Conservation (phyloP, 2,797 vertebrate species). For the Typhlichthys subterraneus region DNA sequence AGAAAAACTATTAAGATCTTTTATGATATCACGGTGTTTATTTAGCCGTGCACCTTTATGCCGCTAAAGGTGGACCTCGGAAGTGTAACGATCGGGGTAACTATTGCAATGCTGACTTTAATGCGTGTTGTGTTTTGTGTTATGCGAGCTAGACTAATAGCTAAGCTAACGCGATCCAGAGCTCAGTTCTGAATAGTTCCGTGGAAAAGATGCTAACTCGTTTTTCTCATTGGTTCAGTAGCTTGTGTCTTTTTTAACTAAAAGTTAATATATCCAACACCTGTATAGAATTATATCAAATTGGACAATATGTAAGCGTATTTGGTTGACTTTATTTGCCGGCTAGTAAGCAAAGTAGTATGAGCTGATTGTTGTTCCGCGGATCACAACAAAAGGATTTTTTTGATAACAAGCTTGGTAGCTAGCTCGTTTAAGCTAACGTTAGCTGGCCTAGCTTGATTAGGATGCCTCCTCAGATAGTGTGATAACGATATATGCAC, state of each 20-base stretch:
- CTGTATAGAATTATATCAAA: not conserved
- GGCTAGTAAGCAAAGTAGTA: slow-evolving; percentile 30
- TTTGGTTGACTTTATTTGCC: slow-evolving; percentile 1
- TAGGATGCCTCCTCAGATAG: not conserved
- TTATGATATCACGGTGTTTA: slow-evolving; percentile 28
- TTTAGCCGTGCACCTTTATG: slow-evolving; percentile 9
- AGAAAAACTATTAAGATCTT: slow-evolving; percentile 17
- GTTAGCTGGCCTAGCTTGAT: slow-evolving; percentile 39
- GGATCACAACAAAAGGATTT: slow-evolving; percentile 79
- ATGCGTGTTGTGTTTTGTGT: slow-evolving; percentile 57
- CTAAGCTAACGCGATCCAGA: slow-evolving; percentile 55
- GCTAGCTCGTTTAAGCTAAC: slow-evolving; percentile 62
- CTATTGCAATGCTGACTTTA: slow-evolving; percentile 57
- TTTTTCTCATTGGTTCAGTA: slow-evolving; percentile 26
- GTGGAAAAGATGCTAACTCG: slow-evolving; percentile 61
- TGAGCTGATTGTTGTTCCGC: slow-evolving; percentile 60
- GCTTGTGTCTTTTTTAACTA: slow-evolving; percentile 16
- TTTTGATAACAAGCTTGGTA: slow-evolving; percentile 68
- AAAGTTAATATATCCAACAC: slow-evolving; percentile 22
- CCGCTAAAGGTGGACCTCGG: slow-evolving; percentile 16
- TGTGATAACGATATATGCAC: not conserved
- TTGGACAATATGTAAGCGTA: too few relatives aligned
- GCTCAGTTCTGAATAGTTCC: slow-evolving; percentile 61
- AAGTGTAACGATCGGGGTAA: slow-evolving; percentile 55
- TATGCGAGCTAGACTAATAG: slow-evolving; percentile 40